Base-by-base conservation (phyloP, 92 coral and sea anemone species). In the Plumapathes pennacea region DNA sequence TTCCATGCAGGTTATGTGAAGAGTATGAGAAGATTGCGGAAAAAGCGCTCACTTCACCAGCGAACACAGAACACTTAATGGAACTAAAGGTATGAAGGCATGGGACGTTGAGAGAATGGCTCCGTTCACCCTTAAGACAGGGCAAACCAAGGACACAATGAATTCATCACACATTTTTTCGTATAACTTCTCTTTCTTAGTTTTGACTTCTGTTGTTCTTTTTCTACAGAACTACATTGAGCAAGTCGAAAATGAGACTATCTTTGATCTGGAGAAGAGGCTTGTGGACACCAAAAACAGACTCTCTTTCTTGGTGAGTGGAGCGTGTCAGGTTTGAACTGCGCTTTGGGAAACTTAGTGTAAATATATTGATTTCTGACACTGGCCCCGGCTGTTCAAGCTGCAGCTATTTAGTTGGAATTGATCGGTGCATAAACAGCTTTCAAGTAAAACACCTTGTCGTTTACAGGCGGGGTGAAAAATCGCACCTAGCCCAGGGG, bases 1-100 rank as follows among this genome's bases (percentile, higher is more conserved):
- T 15, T 49, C 25, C 9, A 26, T 28, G 34, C 36, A 92, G 99
- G 62, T 81, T 94, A 52, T 88, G 96, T 46, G 99, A 94, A 50
- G 96, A 94, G 52, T 94, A 88, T 50, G 99, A 94, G 50, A 94
- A 88, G 80, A 94, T 94, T 34, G 99, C 99, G 20, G 99, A 94
- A 44, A 88, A 94, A 68, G 99, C 99, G 7, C 55, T 94, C 7
- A 94, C 99, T 6, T 94, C 99, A 52, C 99, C 99, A n/a, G 99
- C 99, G 46, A 94, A 94, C 72, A 94, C 99, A 32, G 99, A 94
- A 56, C 99, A 94, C 25, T 73, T 94, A 29, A 94, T 94, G 99
- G 99, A 94, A 34, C 72, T 94, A 18, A 94, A 83, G 89, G 99
- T 85, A 41, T n/a, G n/a, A n/a, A n/a, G n/a, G n/a, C n/a, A n/a